phyloP scores from a whole-genome alignment of 2,888 invertebrate species.

The Cryptus armator region DNA sequence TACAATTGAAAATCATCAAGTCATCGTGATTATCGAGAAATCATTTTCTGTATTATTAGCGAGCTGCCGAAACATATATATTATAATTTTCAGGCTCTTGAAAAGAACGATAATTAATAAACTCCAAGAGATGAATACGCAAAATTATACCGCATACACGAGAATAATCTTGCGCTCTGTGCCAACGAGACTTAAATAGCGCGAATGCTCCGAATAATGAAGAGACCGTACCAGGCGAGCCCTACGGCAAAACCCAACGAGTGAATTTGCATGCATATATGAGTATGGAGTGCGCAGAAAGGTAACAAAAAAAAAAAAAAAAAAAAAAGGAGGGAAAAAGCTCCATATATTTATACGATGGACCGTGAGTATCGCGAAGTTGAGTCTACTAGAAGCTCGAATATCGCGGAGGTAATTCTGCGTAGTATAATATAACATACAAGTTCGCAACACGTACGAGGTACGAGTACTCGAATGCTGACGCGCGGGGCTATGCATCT shows the following conservation, averaged over 20 bases:
- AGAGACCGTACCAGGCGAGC: constrained; percentile 15
- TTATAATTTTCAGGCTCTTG: too few species aligned
- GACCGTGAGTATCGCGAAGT: not conserved
- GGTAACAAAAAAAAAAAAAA: not conserved
- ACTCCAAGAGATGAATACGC: not conserved
- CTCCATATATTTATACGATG: constrained; percentile 4
- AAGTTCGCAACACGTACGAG: constrained; percentile 33
- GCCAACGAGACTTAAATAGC: constrained; percentile 13
- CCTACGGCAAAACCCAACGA: constrained; percentile 30
- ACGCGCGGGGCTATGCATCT: constrained; percentile 15
- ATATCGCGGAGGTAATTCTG: not conserved
- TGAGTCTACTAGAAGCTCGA: constrained; percentile 2
- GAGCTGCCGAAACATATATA: too few species aligned
- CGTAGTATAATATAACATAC: constrained; percentile 21
- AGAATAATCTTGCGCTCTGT: not conserved
- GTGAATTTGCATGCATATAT: constrained; percentile 53
- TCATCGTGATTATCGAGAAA: too few species aligned
- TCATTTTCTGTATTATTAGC: too few species aligned
- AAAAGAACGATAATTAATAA: not conserved
- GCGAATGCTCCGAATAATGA: constrained; percentile 29
- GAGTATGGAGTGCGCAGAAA: constrained; percentile 12
- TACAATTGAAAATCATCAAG: too few species aligned
- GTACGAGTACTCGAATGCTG: constrained; percentile 45
- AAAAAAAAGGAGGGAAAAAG: not conserved
- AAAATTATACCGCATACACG: not conserved